These are phyloP conservation scores for Colistium nudipinnis DNA, from an alignment of 2,113 vertebrate species.

Conservation along the genomic window DNA sequence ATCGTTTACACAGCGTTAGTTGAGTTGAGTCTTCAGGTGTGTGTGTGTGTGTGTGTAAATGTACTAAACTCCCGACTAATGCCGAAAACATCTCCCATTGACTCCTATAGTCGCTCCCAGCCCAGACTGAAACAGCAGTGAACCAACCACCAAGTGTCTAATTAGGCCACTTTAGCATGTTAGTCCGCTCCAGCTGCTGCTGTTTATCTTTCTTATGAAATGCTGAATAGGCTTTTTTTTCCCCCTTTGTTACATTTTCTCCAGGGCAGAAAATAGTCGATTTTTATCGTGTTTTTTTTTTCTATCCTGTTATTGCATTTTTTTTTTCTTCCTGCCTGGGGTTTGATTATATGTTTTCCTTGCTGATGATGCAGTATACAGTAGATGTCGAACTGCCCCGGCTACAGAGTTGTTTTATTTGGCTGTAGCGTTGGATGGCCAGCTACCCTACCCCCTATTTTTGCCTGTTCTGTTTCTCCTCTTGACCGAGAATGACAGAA, in stretches of 20 bases:
- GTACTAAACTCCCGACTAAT: conserved; percentile 22
- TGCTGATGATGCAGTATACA: conserved; percentile 58
- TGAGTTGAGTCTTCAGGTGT: neutral
- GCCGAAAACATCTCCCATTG: conserved; percentile 31
- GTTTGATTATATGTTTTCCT: conserved; percentile 72
- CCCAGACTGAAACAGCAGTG: conserved; percentile 50
- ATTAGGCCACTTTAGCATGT: conserved; percentile 72
- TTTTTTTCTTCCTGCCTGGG: conserved; percentile 57
- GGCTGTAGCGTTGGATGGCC: conserved; percentile 43
- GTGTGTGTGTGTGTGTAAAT: neutral
- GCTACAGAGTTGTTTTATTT: conserved; percentile 72
- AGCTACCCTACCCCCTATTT: conserved; percentile 29
- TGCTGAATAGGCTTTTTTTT: conserved; percentile 63
- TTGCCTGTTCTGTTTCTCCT: conserved; percentile 6
- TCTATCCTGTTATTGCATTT: conserved; percentile 73
- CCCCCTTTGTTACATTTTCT: conserved; percentile 63
- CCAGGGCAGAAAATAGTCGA: conserved; percentile 62
- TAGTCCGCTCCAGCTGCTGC: conserved; percentile 68
- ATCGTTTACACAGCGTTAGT: neutral
- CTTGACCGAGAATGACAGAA: conserved; percentile 29
- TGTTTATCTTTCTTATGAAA: conserved; percentile 74
- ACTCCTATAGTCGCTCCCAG: conserved; percentile 47
- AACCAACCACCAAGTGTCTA: conserved; percentile 68
- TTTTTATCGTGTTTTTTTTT: conserved; percentile 66
- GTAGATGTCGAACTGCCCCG: too few species aligned